Conservation (phyloP, 2,113 vertebrate genomes). For the Mormyrus iriodes region DNA sequence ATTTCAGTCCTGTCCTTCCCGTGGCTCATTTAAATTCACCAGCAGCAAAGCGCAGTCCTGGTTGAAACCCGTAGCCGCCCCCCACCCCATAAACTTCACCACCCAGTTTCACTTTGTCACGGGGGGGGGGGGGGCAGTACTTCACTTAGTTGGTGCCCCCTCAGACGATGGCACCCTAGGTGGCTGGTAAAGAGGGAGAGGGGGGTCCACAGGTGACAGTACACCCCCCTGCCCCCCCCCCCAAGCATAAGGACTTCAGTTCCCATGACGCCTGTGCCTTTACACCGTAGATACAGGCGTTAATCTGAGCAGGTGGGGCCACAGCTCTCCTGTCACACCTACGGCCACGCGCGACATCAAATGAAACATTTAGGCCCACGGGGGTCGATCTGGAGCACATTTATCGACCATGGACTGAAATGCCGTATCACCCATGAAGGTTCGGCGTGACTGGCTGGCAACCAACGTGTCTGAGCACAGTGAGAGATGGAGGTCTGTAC, state of each 20-base stretch:
- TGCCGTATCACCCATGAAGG: slow-evolving; percentile 16
- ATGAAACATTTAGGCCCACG: slow-evolving; percentile 35
- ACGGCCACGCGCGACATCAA: slow-evolving; percentile 35
- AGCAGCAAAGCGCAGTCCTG: slow-evolving; percentile 40
- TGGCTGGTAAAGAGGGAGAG: not conserved
- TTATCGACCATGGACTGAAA: not conserved
- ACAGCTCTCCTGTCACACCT: slow-evolving; percentile 12
- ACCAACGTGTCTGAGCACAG: slow-evolving; percentile 11
- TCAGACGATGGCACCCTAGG: not conserved
- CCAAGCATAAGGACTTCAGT: not conserved
- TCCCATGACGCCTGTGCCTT: not conserved
- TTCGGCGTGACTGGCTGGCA: slow-evolving; percentile 12
- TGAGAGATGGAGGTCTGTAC: slow-evolving; percentile 5
- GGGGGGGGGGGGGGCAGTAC: not conserved
- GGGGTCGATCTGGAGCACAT: slow-evolving; percentile 32
- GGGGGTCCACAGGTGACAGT: not conserved
- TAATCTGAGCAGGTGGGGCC: not conserved
- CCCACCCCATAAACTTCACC: not conserved
- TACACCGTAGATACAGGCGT: not conserved
- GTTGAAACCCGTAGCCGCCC: not conserved
- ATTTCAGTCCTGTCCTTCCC: slow-evolving; percentile 47
- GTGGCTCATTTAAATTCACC: slow-evolving; percentile 55
- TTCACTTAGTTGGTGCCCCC: not conserved
- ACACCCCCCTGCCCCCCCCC: not conserved
- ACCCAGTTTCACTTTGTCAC: not conserved